phyloP scores from a whole-genome alignment of 2,797 vertebrate genomes.

The Lycodopsis pacificus region DNA sequence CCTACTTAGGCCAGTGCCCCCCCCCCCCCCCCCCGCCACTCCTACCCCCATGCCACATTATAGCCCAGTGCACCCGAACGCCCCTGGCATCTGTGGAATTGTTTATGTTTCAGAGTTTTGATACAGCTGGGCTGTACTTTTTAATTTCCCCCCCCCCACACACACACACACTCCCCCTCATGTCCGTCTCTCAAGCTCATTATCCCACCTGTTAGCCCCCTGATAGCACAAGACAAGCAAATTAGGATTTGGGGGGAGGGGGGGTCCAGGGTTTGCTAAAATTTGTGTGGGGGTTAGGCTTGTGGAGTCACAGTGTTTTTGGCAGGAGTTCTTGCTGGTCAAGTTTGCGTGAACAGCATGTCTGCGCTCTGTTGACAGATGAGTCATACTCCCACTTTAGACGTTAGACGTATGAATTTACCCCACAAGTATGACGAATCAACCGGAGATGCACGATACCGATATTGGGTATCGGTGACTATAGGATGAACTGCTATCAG shows the following conservation, averaged over 20 bases:
- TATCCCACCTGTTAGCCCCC: slow-evolving; percentile 71
- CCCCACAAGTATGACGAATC: slow-evolving; percentile 65
- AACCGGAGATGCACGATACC: slow-evolving; percentile 16
- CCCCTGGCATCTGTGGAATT: slow-evolving; percentile 73
- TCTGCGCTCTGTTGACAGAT: slow-evolving; percentile 56
- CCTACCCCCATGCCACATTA: slow-evolving; percentile 21
- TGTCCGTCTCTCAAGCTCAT: slow-evolving; percentile 32
- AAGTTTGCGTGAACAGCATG: slow-evolving; percentile 31
- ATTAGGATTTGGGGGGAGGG: slow-evolving; percentile 31
- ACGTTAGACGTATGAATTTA: slow-evolving; percentile 44
- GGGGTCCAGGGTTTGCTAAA: slow-evolving; percentile 1
- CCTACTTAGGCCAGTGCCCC: slow-evolving; percentile 48
- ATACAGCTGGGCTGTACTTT: slow-evolving; percentile 62
- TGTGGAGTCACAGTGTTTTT: slow-evolving; percentile 35
- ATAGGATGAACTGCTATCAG: background rate
- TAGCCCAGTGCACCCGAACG: slow-evolving; percentile 33
- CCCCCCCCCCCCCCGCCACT: background rate
- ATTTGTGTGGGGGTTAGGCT: slow-evolving; percentile 21
- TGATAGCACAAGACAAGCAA: slow-evolving; percentile 53
- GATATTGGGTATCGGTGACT: background rate
- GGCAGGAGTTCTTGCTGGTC: slow-evolving; percentile 30
- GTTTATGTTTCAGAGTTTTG: slow-evolving; percentile 76
- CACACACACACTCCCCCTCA: background rate
- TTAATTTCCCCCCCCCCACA: slow-evolving; percentile 58
- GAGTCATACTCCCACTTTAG: slow-evolving; percentile 70